phyloP scores from a whole-genome alignment of 2,113 vertebrate species.

The Bos indicus region DNA sequence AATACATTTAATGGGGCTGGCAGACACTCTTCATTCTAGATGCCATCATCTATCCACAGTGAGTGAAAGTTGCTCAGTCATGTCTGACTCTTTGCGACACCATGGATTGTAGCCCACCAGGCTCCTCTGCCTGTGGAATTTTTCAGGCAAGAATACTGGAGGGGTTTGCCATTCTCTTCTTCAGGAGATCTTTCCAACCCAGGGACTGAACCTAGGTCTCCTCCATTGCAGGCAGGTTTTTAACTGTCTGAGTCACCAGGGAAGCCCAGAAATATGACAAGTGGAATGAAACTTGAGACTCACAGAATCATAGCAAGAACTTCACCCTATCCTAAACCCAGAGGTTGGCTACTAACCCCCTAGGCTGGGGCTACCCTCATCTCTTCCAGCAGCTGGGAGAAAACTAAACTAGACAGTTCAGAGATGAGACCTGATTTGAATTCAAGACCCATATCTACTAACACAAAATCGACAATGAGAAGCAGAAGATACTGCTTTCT shows the following conservation, averaged over 20 bases:
- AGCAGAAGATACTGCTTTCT: neutral
- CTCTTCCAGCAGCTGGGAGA: neutral
- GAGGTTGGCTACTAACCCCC: neutral
- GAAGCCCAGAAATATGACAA: neutral
- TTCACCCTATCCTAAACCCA: neutral
- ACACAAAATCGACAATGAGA: neutral
- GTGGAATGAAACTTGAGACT: neutral
- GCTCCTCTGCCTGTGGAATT: neutral
- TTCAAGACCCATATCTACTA: neutral
- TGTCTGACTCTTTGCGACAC: neutral
- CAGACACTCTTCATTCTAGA: neutral
- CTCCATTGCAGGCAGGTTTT: neutral
- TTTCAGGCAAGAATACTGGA: neutral
- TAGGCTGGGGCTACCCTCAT: too few relatives aligned
- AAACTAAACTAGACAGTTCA: neutral
- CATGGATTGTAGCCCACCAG: neutral
- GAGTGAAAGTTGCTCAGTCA: neutral
- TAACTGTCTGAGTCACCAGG: neutral
- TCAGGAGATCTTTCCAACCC: neutral
- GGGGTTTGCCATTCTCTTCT: neutral
- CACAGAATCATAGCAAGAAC: neutral
- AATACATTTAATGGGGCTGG: neutral
- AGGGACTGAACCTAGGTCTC: neutral
- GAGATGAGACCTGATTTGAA: neutral
- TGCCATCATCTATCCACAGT: neutral